A percentile compares a stretch with the other conserved stretches of the same genome.
Evolutionary conservation across 2,888 invertebrate species (phyloP).

Genomic region (Frankliniella fusca): DNA sequence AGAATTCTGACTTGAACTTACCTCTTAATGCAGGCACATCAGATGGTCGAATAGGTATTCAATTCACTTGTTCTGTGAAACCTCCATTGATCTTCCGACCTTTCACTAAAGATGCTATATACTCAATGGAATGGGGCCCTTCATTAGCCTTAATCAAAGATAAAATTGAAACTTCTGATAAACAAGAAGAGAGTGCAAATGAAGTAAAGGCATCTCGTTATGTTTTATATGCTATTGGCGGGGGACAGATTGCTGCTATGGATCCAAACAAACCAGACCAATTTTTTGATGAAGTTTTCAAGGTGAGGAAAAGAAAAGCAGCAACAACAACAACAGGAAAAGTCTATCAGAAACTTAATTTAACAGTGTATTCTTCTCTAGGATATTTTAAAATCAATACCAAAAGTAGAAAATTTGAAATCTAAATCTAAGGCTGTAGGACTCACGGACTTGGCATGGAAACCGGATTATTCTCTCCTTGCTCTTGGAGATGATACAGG

Average conservation of each 20-base stretch:
- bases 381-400: not conserved
- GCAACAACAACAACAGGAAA: not conserved
- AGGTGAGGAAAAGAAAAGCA: not conserved
- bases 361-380: not conserved
- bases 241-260: not conserved
- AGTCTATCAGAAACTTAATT: not conserved
- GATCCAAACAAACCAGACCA: not conserved
- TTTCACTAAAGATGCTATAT: not conserved
- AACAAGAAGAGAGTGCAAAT: not conserved
- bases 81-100: not conserved
- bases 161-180: not conserved
- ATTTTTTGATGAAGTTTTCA: not conserved
- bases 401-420: not conserved
- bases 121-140: conserved; percentile 11
- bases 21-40: not conserved
- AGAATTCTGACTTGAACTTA: not conserved
- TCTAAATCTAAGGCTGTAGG: not conserved
- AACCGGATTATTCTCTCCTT: not conserved
- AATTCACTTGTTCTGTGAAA: not conserved
- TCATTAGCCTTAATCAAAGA: not conserved
- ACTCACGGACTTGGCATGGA: conserved; percentile 3
- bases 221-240: not conserved
- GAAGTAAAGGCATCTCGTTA: not conserved
- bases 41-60: not conserved
- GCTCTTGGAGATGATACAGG: conserved; percentile 8